phyloP scores from a whole-genome alignment of 2,888 invertebrate genomes.

The Melinaea menophilus region DNA sequence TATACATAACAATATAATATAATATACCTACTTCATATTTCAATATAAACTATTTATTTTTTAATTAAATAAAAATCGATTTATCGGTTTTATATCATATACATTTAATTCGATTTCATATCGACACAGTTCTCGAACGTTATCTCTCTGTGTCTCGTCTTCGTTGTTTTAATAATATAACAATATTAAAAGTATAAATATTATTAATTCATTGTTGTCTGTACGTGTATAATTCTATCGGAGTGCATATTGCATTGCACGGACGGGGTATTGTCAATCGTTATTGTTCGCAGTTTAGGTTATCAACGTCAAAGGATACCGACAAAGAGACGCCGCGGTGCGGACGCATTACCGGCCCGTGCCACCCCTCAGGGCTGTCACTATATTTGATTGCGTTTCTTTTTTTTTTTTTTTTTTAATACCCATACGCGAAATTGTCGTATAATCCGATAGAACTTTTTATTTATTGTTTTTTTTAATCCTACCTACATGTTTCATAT shows the following conservation, averaged over 20 bases:
- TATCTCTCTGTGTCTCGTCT: no score
- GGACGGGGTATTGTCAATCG: conserved; percentile 35
- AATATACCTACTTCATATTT: not conserved
- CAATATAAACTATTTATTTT: not conserved
- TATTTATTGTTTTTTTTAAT: no score
- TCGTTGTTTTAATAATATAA: not conserved
- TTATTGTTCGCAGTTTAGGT: conserved; percentile 43
- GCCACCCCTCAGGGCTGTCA: conserved; percentile 58
- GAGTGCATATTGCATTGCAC: conserved; percentile 28
- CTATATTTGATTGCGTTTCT: conserved; percentile 8
- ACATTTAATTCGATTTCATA: not conserved
- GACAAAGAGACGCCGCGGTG: conserved; percentile 68
- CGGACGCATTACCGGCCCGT: conserved; percentile 74
- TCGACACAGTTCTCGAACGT: not conserved
- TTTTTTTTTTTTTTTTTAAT: no score
- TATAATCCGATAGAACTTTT: no score
- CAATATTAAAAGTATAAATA: not conserved
- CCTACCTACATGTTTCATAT: no score
- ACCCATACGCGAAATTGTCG: no score
- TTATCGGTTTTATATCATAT: no score
- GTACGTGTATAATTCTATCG: conserved; percentile 6
- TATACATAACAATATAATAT: no score
- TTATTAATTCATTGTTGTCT: not conserved
- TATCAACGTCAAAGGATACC: conserved; percentile 66
- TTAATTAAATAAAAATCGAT: no score